Evolutionary conservation across 2,888 invertebrate genomes (phyloP).

Genomic region (Melanotus villosus): DNA sequence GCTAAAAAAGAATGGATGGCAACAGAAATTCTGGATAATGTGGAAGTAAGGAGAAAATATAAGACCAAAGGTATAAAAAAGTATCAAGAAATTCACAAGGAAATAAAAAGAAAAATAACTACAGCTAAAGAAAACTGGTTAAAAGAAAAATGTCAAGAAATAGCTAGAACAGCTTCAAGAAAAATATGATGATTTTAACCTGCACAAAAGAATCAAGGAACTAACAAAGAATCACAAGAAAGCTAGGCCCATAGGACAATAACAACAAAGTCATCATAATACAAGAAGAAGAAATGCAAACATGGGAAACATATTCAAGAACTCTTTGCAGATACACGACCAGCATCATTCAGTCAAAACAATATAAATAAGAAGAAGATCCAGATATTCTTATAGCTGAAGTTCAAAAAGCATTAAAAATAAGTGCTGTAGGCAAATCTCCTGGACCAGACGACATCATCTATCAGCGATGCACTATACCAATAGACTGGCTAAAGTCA

Average conservation of each 20-base stretch:
- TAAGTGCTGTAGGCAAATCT: no score
- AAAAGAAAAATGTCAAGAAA: background rate
- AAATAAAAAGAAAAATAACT: slow-evolving; percentile 2
- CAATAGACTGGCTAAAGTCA: no score
- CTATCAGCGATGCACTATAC: no score
- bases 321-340: background rate
- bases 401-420: no score
- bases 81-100: background rate
- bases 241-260: background rate
- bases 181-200: slow-evolving; percentile 1
- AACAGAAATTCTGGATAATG: background rate
- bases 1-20: slow-evolving; percentile 1
- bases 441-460: no score
- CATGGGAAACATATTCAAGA: background rate
- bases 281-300: background rate
- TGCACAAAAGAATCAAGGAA: no score
- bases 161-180: no score
- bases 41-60: background rate
- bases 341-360: background rate
- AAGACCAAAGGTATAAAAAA: background rate
- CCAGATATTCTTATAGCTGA: no score
- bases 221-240: background rate
- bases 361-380: no score
- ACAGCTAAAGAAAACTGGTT: no score
- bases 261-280: background rate